Evolutionary conservation across 1,140 invertebrate species (phyloP).

Genomic region (Trissolcus basalis): DNA sequence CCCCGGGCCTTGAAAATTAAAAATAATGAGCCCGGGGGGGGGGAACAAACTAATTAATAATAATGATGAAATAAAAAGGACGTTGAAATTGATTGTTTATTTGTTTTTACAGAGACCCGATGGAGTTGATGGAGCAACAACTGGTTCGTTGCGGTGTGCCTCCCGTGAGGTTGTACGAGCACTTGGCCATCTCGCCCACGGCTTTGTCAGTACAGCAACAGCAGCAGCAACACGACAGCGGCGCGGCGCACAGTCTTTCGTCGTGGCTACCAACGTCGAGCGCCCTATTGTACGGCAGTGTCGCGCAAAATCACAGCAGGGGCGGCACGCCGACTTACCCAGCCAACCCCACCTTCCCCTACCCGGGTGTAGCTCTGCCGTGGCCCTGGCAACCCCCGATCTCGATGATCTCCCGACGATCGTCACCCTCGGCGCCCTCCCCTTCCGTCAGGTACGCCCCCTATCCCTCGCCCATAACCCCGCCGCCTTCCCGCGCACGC

Average conservation of each 20-base stretch:
- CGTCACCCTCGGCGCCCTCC: conserved; percentile 65
- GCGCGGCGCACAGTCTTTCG: conserved; percentile 36
- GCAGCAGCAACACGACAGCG: conserved; percentile 58
- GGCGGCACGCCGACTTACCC: conserved; percentile 65
- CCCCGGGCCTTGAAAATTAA: not conserved
- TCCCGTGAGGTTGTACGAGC: conserved; percentile 72
- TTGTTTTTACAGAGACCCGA: conserved; percentile 69
- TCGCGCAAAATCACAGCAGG: conserved; percentile 63
- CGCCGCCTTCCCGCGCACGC: conserved; percentile 65
- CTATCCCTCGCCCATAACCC: conserved; percentile 67
- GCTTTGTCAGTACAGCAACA: conserved; percentile 58
- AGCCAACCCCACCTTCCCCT: conserved; percentile 64
- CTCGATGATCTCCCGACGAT: conserved; percentile 70
- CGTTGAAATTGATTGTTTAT: not conserved
- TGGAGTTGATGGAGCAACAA: conserved; percentile 75
- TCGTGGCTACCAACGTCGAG: conserved; percentile 55
- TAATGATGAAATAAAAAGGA: no score
- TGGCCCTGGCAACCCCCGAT: conserved; percentile 73
- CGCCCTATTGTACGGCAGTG: conserved; percentile 57
- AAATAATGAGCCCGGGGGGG: not conserved
- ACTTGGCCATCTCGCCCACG: conserved; percentile 68
- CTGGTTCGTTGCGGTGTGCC: conserved; percentile 74
- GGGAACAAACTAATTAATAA: no score
- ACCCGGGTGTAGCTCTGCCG: conserved; percentile 63
- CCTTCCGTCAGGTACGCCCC: conserved; percentile 70